Evolutionary conservation across 2,888 invertebrate genomes (phyloP), one percentile per base, ranked within the genome.

Genomic region (Diarsia mendica): DNA sequence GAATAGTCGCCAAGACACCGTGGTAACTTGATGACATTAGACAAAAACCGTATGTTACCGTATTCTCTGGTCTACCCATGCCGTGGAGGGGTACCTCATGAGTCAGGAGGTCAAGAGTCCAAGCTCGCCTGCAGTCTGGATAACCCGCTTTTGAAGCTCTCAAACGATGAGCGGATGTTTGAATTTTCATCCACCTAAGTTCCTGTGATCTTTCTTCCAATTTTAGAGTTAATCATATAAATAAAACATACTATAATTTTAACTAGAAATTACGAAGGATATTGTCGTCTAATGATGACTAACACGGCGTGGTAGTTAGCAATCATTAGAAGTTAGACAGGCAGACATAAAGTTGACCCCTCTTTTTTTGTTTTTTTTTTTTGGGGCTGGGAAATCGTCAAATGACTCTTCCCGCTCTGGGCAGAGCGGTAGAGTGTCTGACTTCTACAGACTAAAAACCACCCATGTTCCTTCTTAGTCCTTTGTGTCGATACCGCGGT

Each of bases 81-180:
- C 53, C 77, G n/a, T 60, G 80, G 77, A 80, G 82, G 83, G 83
- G 71, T 67, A 82, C 67, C 80, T 84, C 83, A 67, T 69, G 83
- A 83, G 80, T 83, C 72, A 65, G 53, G 67, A 78, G 80, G 74
- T 58, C 33, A 20, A n/a, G 67, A 79, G 63, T 51, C 18, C 67
- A 71, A 71, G 51, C 67, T 67, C n/a, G 11, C 11, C 55, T 49
- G 20, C 23, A 63, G 46, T 67, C 39, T 74, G 74, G 74, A 84
- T 69, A 63, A 51, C 68, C 58, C 75, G 67, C 72, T 66, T 58
- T 61, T 66, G 63, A 67, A 61, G 23, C 60, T 67, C 67, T 72
- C 67, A 60, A 61, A 49, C 49, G 53, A 66, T 68, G 61, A 69
- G 33, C 77, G 51, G 4, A 49, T 46, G n/a, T 20, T 49, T 10